Conservation (phyloP, 2,888 invertebrate genomes). For the Pilophorus perplexus region DNA sequence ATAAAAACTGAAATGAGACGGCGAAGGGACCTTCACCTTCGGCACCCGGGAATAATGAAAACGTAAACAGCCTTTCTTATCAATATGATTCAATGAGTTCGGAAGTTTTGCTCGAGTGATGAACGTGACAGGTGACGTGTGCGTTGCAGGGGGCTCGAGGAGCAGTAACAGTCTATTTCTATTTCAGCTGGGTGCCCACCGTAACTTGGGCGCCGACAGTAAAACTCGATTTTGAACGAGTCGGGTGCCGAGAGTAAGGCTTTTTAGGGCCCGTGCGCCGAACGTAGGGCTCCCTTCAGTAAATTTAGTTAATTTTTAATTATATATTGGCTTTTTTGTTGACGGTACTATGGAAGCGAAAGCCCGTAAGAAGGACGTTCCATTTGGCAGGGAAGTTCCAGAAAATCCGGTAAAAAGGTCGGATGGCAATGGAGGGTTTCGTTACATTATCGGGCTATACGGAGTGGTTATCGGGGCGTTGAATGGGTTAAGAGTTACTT, state of each 20-base stretch:
- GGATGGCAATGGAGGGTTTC: too few relatives aligned
- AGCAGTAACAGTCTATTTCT: constrained; percentile 3
- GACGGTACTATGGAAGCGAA: too few relatives aligned
- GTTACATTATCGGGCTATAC: too few relatives aligned
- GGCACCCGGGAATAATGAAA: not conserved
- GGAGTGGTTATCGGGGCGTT: too few relatives aligned
- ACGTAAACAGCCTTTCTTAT: not conserved
- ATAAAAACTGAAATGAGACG: constrained; percentile 11
- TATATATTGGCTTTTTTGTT: too few relatives aligned
- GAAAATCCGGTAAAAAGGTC: too few relatives aligned
- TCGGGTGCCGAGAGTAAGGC: constrained; percentile 14
- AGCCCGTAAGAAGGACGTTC: too few relatives aligned
- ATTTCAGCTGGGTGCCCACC: constrained; percentile 18
- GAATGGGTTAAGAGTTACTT: too few relatives aligned
- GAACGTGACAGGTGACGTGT: not conserved
- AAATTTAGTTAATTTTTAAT: not conserved
- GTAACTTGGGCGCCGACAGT: constrained; percentile 11
- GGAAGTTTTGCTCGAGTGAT: not conserved
- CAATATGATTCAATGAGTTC: not conserved
- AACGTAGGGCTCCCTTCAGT: constrained; percentile 6
- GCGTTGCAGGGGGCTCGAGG: not conserved
- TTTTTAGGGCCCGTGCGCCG: constrained; percentile 8
- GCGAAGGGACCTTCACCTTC: not conserved
- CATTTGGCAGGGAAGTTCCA: too few relatives aligned
- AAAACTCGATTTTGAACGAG: constrained; percentile 22